Evolutionary conservation across 2,113 vertebrate species (phyloP).

Genomic region (Triplophysa rosa): DNA sequence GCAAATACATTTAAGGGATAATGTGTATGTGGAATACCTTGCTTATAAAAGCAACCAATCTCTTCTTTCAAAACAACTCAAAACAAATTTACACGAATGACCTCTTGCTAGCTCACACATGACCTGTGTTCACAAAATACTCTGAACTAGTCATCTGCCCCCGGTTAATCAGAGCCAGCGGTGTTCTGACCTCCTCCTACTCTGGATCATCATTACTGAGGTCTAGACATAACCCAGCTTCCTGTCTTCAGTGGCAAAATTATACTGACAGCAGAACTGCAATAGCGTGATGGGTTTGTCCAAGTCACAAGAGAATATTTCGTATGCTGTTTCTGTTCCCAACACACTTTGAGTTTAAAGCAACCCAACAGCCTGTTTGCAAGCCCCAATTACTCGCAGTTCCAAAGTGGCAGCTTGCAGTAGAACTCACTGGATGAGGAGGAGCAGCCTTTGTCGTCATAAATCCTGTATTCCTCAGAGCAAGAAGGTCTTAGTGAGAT

Average conservation of each 20-base stretch:
- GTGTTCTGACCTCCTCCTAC: constrained; percentile 32
- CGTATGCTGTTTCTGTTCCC: neutral
- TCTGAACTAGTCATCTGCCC: neutral
- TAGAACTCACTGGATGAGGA: neutral
- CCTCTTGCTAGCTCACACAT: neutral
- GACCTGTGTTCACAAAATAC: neutral
- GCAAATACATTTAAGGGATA: neutral
- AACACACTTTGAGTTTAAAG: neutral
- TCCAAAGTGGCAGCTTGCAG: constrained; percentile 49
- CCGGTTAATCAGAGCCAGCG: neutral
- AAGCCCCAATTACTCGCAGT: constrained; percentile 41
- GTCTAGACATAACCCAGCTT: neutral
- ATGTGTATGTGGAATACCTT: neutral
- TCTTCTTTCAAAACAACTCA: neutral
- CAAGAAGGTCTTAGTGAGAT: neutral
- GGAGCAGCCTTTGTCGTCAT: constrained; percentile 4
- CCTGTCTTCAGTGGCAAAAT: neutral
- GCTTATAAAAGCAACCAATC: neutral
- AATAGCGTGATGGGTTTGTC: neutral
- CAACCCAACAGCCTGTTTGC: constrained; percentile 25
- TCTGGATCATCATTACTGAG: neutral
- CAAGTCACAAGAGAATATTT: constrained; percentile 15
- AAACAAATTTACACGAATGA: neutral
- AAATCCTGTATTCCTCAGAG: neutral
- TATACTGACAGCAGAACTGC: neutral